These are phyloP conservation scores for Lymantria dispar DNA, from an alignment of 2,888 invertebrate species.

Conservation along the genomic window DNA sequence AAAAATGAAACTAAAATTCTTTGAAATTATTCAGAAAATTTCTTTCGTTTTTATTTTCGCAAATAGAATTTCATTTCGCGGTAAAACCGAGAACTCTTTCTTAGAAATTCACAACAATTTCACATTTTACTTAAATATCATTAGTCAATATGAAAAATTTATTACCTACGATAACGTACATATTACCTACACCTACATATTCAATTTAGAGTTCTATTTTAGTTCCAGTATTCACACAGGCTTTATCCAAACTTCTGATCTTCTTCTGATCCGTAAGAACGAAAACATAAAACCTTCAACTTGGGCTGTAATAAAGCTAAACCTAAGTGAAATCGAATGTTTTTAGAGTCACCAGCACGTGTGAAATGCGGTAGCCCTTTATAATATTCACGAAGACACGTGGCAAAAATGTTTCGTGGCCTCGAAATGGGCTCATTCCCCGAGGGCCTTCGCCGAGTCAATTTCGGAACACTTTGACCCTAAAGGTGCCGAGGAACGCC, in stretches of 20 bases:
- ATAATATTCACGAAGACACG: slow-evolving; percentile 61
- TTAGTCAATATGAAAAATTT: no score
- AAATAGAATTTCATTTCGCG: slow-evolving; percentile 7
- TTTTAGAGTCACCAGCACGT: slow-evolving; percentile 56
- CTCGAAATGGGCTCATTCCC: slow-evolving; percentile 57
- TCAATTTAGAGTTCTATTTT: no score
- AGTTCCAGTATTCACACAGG: no score
- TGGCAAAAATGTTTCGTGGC: slow-evolving; percentile 59
- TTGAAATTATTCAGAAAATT: slow-evolving; percentile 8
- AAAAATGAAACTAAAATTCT: slow-evolving; percentile 2
- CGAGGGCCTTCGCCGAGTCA: slow-evolving; percentile 50
- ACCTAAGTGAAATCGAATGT: slow-evolving; percentile 46
- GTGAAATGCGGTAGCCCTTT: slow-evolving; percentile 56
- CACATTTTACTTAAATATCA: no score
- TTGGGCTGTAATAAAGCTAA: slow-evolving; percentile 48
- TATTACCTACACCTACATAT: no score
- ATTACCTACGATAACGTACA: no score
- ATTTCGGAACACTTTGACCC: slow-evolving; percentile 64
- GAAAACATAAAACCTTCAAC: slow-evolving; percentile 21
- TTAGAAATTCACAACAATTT: neutral
- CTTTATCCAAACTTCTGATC: no score
- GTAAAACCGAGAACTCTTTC: neutral
- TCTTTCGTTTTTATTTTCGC: slow-evolving; percentile 1
- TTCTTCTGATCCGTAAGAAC: no score
- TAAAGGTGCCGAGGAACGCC: slow-evolving; percentile 48